Percentiles rank a stretch among this genome's conserved stretches.
Evolutionary conservation across 2,888 invertebrate genomes (phyloP).

Genomic region (Lasius fuliginosus): DNA sequence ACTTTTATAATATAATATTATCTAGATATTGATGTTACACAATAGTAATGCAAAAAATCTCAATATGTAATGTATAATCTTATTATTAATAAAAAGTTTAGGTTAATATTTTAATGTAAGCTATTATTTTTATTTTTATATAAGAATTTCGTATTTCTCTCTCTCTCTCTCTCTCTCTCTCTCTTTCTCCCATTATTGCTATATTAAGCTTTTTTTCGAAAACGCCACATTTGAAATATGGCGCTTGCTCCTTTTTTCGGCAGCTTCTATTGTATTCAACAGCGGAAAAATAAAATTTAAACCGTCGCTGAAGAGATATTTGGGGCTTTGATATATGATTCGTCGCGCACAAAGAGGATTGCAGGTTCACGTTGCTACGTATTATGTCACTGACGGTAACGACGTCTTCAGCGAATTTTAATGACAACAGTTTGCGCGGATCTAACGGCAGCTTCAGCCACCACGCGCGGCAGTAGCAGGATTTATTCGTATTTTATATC

Average conservation of each 20-base stretch:
- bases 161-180: not conserved
- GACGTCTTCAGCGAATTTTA: slow-evolving; percentile 49
- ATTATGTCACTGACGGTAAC: slow-evolving; percentile 28
- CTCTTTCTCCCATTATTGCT: not conserved
- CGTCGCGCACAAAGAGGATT: slow-evolving; percentile 10
- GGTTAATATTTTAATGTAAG: slow-evolving; percentile 3
- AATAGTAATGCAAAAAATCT: not conserved
- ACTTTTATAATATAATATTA: not conserved
- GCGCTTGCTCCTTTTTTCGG: slow-evolving; percentile 20
- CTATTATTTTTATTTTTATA: not conserved
- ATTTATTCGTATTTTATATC: slow-evolving; percentile 45
- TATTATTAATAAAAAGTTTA: not conserved
- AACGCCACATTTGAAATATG: slow-evolving; percentile 38
- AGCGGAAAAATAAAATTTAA: slow-evolving; percentile 37
- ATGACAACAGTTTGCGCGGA: slow-evolving; percentile 8
- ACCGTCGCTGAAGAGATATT: not conserved
- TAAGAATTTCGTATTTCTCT: slow-evolving; percentile 8
- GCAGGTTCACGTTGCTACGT: not conserved
- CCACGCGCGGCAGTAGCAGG: not conserved
- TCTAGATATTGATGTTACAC: slow-evolving; percentile 1
- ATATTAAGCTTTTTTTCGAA: not conserved
- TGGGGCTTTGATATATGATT: slow-evolving; percentile 35
- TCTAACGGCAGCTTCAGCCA: slow-evolving; percentile 22
- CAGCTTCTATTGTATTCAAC: slow-evolving; percentile 40
- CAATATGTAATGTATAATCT: not conserved